Evolutionary conservation across 2,797 vertebrate genomes (phyloP), one percentile per base, ranked within the genome.

Genomic region (Euphonia xanthogaster): DNA sequence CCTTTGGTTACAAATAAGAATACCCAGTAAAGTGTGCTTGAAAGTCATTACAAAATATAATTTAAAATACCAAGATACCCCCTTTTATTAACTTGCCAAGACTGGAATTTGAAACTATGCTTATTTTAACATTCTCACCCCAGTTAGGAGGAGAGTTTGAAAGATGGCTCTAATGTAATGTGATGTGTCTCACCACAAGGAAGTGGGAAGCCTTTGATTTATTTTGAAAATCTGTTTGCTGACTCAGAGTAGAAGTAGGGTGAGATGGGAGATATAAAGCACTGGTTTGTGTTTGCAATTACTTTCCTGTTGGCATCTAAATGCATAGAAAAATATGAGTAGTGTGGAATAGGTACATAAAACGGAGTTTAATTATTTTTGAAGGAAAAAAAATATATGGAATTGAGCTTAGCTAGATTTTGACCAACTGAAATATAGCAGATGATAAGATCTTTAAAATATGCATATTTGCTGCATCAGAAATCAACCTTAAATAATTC

Each of bases 161-260:
- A 86, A 82, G 82, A 80, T 78, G 47, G 18, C 5, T 94, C 24
- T 95, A 86, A 91, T 45, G 70, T 24, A 55, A 51, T 45, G 19
- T 58, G 50, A 91, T 78, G 35, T 73, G 16, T 70, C 51, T 95
- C 1, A 0, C 70, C 58, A 86, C 63, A 44, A 92, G 55, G 48
- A 87, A 94, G 12, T 33, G 37, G 60, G 45, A 92, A 92, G 30
- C 12, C 22, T 96, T 94, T 92, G 75, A 93, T 94, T 93, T 76
- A 92, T 85, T 91, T 92, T 89, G 11, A 91, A 92, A 77, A 57
- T 74, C 10, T 66, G 53, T 84, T 77, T 95, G 80, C 94, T 96
- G 88, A 93, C 14, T 95, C 88, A 67, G 48, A 66, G 14, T 67
- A 88, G 72, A 86, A 60, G 20, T 47, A 54, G 30, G 13, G 30